These are phyloP conservation scores for Leptopilina myrica DNA, from an alignment of 2,888 invertebrate genomes.

Conservation along the genomic window DNA sequence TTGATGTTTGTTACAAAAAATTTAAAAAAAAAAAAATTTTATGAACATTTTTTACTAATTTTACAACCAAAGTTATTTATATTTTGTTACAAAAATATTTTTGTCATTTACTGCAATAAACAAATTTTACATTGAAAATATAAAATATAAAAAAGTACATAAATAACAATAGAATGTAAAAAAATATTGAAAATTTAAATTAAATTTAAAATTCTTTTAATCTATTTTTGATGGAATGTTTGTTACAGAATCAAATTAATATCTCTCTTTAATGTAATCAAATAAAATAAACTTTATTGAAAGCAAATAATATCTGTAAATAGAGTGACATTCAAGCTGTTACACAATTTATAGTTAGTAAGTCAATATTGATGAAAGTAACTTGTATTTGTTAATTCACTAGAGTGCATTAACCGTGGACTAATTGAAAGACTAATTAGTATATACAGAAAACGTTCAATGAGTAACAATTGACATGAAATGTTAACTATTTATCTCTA, in stretches of 20 bases:
- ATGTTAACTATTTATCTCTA: neutral
- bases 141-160: no score
- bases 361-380: constrained; percentile 54
- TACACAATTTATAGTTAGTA: constrained; percentile 51
- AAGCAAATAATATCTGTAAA: constrained; percentile 34
- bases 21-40: no score
- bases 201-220: no score
- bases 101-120: no score
- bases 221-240: no score
- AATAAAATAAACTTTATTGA: neutral
- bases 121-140: no score
- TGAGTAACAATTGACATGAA: constrained; percentile 4
- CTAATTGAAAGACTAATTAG: constrained; percentile 54
- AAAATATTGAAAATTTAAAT: no score
- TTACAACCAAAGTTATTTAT: no score
- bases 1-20: no score
- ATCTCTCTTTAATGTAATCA: neutral
- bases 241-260: neutral
- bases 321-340: constrained; percentile 54
- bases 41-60: no score
- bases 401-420: constrained; percentile 49
- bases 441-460: constrained; percentile 39
- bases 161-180: no score
- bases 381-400: constrained; percentile 6
- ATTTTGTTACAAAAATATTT: no score